Conservation (phyloP, 92 coral and sea anemone genomes). For the Hydrozoanthus gracilis region DNA sequence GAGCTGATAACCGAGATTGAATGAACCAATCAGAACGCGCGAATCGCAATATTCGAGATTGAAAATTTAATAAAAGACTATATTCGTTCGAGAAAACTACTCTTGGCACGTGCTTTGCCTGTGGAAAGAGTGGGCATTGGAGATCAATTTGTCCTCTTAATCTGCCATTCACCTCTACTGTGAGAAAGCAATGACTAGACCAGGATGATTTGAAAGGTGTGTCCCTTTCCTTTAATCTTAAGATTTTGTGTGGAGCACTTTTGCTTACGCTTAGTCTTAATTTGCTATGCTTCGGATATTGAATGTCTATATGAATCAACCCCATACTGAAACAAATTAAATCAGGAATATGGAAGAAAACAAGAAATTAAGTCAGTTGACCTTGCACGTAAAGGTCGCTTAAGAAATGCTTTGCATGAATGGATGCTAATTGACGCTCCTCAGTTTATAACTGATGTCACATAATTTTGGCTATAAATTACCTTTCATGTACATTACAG, state of each 20-base stretch:
- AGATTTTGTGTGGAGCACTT: neutral
- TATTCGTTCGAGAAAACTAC: neutral
- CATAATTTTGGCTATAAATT: neutral
- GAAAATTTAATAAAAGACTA: too few relatives aligned
- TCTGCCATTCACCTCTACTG: neutral
- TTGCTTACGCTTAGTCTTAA: neutral
- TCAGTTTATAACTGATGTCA: neutral
- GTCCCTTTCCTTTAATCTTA: neutral
- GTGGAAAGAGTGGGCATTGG: conserved; percentile 7
- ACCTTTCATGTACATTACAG: neutral
- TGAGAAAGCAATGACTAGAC: neutral
- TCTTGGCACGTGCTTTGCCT: conserved; percentile 12
- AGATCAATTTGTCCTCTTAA: neutral
- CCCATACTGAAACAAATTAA: too few relatives aligned
- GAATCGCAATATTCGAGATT: too few relatives aligned
- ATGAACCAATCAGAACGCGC: too few relatives aligned
- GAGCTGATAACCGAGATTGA: too few relatives aligned
- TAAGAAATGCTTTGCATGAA: too few relatives aligned
- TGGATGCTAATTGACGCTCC: too few relatives aligned
- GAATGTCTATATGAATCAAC: neutral
- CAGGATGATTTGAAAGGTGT: conserved; percentile 9
- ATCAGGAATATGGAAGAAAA: neutral
- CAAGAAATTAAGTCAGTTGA: neutral
- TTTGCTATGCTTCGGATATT: neutral
- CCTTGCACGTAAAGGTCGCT: too few relatives aligned